These are phyloP conservation scores for Chlamydotis undulata DNA, from an alignment of 2,113 vertebrate genomes.

Conservation along the genomic window DNA sequence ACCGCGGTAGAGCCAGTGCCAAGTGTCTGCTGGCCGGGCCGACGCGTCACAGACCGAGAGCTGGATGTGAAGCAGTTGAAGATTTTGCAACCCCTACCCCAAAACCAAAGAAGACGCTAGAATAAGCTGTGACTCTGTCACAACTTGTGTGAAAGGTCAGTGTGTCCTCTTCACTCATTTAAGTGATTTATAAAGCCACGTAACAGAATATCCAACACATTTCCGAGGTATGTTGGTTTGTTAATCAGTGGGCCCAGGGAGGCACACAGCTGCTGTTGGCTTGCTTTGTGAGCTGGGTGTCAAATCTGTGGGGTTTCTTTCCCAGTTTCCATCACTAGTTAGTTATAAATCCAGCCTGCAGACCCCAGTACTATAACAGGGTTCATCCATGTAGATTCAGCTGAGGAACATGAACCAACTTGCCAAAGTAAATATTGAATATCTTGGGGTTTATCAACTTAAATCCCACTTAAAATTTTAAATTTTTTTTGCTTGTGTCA, in stretches of 20 bases:
- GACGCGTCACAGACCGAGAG: neutral
- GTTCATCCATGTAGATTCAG: neutral
- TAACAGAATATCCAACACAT: neutral
- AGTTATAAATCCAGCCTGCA: neutral
- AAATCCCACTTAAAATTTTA: neutral
- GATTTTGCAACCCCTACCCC: neutral
- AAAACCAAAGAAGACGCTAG: neutral
- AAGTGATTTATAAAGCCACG: neutral
- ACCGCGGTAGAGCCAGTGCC: neutral
- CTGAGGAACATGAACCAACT: neutral
- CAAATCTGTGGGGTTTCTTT: neutral
- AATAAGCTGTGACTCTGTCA: neutral
- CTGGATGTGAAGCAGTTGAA: neutral
- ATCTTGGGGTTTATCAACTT: neutral
- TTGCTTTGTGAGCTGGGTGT: neutral
- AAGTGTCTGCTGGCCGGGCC: neutral
- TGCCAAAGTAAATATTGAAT: neutral
- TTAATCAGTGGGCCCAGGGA: neutral
- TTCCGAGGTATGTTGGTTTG: neutral
- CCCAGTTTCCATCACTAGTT: neutral
- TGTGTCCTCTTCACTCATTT: neutral
- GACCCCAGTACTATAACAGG: neutral
- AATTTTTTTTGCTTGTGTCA: neutral
- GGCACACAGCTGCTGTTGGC: neutral
- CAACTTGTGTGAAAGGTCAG: neutral